Conservation (phyloP, 2,113 vertebrate genomes). For the Pygoscelis antarcticus region DNA sequence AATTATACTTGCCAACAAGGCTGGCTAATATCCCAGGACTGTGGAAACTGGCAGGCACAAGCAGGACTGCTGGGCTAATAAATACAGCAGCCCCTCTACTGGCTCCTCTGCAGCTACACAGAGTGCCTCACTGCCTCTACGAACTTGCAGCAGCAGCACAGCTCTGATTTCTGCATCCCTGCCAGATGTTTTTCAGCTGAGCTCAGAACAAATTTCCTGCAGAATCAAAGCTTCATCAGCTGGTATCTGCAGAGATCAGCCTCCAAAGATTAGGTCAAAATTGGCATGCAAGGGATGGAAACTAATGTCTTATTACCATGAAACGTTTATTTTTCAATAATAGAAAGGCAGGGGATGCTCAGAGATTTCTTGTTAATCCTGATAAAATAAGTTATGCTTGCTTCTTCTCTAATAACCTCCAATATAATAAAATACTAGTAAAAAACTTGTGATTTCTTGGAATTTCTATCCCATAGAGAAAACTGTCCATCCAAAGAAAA, state of each 20-base stretch:
- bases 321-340: slow-evolving; percentile 3
- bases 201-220: slow-evolving; percentile 13
- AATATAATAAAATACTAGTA: neutral
- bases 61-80: slow-evolving; percentile 24
- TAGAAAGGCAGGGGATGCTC: neutral
- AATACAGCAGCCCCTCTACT: neutral
- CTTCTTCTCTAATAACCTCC: neutral
- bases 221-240: slow-evolving; percentile 41
- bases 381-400: neutral
- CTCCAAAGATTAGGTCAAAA: slow-evolving; percentile 13
- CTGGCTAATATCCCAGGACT: neutral
- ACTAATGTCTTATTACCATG: neutral
- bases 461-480: neutral
- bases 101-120: neutral
- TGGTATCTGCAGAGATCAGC: neutral
- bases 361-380: neutral
- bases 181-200: slow-evolving; percentile 48
- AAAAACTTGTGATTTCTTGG: neutral
- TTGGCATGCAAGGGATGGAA: neutral
- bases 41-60: slow-evolving; percentile 27
- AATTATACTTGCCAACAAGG: neutral
- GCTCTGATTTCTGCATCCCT: slow-evolving; percentile 1
- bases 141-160: neutral
- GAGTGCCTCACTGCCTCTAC: neutral
- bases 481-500: neutral